Evolutionary conservation across 2,113 vertebrate species (phyloP).

Genomic region (Rhinichthys klamathensis): DNA sequence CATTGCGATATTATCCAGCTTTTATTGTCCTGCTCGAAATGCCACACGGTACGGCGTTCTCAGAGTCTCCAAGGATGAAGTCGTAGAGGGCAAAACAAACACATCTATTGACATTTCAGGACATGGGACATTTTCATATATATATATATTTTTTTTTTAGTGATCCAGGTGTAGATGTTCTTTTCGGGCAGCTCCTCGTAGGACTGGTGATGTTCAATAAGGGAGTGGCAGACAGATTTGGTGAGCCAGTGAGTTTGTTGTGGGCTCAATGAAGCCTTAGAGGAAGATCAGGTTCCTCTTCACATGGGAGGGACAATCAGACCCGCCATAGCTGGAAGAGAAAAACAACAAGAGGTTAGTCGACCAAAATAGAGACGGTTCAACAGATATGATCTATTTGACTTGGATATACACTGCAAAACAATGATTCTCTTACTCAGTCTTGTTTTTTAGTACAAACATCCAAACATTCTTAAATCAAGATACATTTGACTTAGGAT

Average conservation of each 20-base stretch:
- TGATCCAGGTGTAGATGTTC: conserved; percentile 47
- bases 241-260: conserved; percentile 53
- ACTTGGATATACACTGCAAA: no score
- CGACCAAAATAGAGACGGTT: conserved; percentile 22
- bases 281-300: conserved; percentile 45
- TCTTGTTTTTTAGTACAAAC: no score
- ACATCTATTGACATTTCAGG: conserved; percentile 40
- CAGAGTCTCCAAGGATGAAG: background rate
- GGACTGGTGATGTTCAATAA: conserved; percentile 48
- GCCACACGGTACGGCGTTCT: background rate
- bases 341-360: conserved; percentile 33
- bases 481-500: no score
- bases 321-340: conserved; percentile 80
- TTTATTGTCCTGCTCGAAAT: background rate
- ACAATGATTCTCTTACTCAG: no score
- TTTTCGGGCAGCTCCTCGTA: conserved; percentile 45
- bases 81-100: conserved; percentile 27
- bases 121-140: conserved; percentile 21
- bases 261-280: conserved; percentile 34
- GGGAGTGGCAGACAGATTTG: conserved; percentile 49
- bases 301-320: conserved; percentile 85
- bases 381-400: background rate
- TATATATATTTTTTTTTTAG: conserved; percentile 26
- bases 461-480: no score
- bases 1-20: conserved; percentile 24